These are phyloP conservation scores for Pseudorhiza aurosa DNA, from an alignment of 30 jellyfish, hydroid and myxozoan species.

Conservation along the genomic window DNA sequence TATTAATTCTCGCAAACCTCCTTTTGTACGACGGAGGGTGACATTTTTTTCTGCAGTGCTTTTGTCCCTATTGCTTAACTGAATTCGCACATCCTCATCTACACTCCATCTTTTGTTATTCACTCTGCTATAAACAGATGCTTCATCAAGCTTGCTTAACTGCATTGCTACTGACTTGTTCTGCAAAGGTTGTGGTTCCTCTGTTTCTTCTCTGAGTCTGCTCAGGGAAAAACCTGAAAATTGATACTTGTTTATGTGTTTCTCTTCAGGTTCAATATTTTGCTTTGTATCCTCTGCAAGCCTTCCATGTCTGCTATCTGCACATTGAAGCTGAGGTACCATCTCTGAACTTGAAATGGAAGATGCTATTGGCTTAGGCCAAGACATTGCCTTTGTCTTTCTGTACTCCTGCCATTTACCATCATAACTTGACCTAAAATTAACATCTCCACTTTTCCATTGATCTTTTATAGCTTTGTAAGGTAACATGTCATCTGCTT, in stretches of 20 bases:
- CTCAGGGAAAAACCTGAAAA: conserved; percentile 20
- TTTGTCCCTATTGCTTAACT: not conserved
- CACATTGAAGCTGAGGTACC: not conserved
- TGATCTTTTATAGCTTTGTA: not conserved
- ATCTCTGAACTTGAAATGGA: not conserved
- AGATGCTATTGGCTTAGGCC: conserved; percentile 71
- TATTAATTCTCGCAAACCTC: conserved; percentile 76
- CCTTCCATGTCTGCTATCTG: not conserved
- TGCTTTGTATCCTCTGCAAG: not conserved
- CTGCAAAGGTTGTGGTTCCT: not conserved
- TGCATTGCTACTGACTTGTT: not conserved
- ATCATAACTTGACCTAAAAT: not conserved
- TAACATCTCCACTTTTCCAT: conserved; percentile 3
- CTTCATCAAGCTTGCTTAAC: not conserved
- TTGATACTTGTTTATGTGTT: not conserved
- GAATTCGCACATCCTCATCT: not conserved
- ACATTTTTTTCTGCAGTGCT: not conserved
- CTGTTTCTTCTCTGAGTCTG: conserved; percentile 6
- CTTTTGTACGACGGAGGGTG: conserved; percentile 41
- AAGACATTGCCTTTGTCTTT: conserved; percentile 70
- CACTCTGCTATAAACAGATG: not conserved
- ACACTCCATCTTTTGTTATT: not conserved
- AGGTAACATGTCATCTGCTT: conserved; percentile 5
- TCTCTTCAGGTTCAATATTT: not conserved
- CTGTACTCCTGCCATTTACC: conserved; percentile 35